These are phyloP conservation scores for Leguminivora glycinivorella DNA, from an alignment of 1,140 invertebrate species.

Conservation along the genomic window DNA sequence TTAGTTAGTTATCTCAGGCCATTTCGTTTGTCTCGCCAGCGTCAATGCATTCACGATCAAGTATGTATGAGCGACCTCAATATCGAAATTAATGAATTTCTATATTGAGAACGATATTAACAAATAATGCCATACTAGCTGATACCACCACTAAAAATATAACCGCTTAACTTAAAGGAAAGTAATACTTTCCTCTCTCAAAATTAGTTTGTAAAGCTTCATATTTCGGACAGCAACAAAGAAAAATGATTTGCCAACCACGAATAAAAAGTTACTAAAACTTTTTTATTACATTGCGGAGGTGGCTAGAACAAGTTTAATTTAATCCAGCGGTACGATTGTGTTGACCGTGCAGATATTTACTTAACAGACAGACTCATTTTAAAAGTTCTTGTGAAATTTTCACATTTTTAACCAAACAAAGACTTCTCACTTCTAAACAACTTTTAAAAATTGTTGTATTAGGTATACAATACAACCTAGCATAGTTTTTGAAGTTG, in stretches of 20 bases:
- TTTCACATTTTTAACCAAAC: too few species aligned
- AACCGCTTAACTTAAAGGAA: background rate
- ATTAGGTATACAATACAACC: too few species aligned
- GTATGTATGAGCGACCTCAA: too few species aligned
- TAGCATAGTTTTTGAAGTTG: too few species aligned
- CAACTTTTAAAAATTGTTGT: too few species aligned
- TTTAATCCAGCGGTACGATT: background rate
- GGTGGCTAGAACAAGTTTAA: background rate
- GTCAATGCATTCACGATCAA: too few species aligned
- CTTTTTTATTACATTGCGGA: slow-evolving; percentile 3
- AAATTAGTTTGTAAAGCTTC: background rate
- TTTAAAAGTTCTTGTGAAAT: background rate
- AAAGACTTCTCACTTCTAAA: too few species aligned
- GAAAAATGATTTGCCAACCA: background rate
- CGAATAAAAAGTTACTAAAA: background rate
- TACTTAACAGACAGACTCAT: background rate
- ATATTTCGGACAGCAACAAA: background rate
- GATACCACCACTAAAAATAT: background rate
- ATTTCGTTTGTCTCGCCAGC: too few species aligned
- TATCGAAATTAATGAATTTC: too few species aligned
- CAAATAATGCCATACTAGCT: too few species aligned
- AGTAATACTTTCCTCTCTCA: background rate
- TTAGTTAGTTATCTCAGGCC: too few species aligned
- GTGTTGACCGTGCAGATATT: background rate
- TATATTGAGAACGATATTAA: too few species aligned